A percentile compares a stretch with the other conserved stretches of the same genome.
phyloP scores from a whole-genome alignment of 1,140 invertebrate genomes.

The Homalodisca vitripennis region DNA sequence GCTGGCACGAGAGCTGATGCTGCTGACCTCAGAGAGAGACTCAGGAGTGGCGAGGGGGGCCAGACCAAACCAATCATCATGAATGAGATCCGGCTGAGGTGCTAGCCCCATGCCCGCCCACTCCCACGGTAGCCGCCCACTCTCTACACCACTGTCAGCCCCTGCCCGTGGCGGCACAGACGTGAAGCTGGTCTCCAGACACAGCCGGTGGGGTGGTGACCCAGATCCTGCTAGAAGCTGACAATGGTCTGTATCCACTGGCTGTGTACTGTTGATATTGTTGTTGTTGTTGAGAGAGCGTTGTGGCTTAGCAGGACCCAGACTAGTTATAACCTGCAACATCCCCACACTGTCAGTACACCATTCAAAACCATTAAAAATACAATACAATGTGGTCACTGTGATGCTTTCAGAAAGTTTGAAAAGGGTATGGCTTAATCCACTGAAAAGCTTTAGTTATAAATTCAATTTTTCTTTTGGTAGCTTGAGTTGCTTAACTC shows the following conservation, averaged over 20 bases:
- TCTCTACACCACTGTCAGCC: slow-evolving; percentile 34
- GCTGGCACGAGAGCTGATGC: slow-evolving; percentile 52
- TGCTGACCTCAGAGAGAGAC: slow-evolving; percentile 77
- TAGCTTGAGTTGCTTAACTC: too few relatives aligned
- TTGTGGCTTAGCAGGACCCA: slow-evolving; percentile 70
- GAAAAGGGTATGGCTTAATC: too few relatives aligned
- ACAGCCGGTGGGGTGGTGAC: slow-evolving; percentile 57
- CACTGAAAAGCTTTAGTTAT: too few relatives aligned
- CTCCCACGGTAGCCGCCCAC: slow-evolving; percentile 43
- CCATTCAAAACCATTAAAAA: too few relatives aligned
- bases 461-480: too few relatives aligned
- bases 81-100: slow-evolving; percentile 49
- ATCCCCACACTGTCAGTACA: too few relatives aligned
- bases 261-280: slow-evolving; percentile 35
- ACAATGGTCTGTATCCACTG: slow-evolving; percentile 42
- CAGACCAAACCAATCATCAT: slow-evolving; percentile 64
- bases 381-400: too few relatives aligned
- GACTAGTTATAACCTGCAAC: slow-evolving; percentile 69
- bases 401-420: too few relatives aligned
- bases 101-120: slow-evolving; percentile 40
- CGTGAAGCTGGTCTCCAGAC: slow-evolving; percentile 75
- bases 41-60: slow-evolving; percentile 85
- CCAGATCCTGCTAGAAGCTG: slow-evolving; percentile 46
- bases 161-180: slow-evolving; percentile 22
- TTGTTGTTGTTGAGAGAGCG: slow-evolving; percentile 48